Base-by-base conservation (phyloP, 1,140 invertebrate genomes). In the Papilio polyxenes region DNA sequence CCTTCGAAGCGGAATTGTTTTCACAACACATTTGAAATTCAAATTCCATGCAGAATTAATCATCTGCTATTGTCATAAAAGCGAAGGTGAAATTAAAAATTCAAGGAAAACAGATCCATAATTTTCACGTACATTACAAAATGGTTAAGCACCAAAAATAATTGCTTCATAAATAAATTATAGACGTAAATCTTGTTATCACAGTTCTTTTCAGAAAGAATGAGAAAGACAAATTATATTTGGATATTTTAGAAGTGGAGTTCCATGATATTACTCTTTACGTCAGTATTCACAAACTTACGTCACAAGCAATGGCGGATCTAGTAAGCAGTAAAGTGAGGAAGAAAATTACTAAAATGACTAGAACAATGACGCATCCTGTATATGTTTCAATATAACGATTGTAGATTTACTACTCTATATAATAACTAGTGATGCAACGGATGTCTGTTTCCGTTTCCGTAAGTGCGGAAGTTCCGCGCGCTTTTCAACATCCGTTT, bases 11-110 rank as follows among this genome's bases (percentile, higher is more conserved):
- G 65, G 65, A 37, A 72, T 72, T 69, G 10, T 69, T 72, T 37
- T 40, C 65, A 72, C 65, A 72, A 72, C 31, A 37, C 65, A 72
- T 72, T 72, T 72, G 65, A 72, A 72, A 37, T 72, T 37, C 65
- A 72, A 72, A 72, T 72, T 72, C 31, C 31, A 17, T 15, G 10
- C 20, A 23, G 65, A 72, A 72, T 69, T 69, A 69, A 69, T 72
- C 31, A 6, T 11, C 31, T 37, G 65, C 65, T 40, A 17, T 72
- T 37, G 65, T 72, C 31, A 72, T 40, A 40, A 37, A 72, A 72
- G 65, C 31, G 23, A 23, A 72, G 23, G 31, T 40, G 31, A 40
- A 72, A 72, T 72, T 72, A 37, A 37, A 37, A 69, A 69, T 69
- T 37, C 31, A 72, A 72, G 31, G 5, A 37, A 40, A 72, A 72